Percentiles rank a stretch among this genome's conserved stretches.
phyloP scores from a whole-genome alignment of 2,888 invertebrate species.

The Mythimna lalbum region DNA sequence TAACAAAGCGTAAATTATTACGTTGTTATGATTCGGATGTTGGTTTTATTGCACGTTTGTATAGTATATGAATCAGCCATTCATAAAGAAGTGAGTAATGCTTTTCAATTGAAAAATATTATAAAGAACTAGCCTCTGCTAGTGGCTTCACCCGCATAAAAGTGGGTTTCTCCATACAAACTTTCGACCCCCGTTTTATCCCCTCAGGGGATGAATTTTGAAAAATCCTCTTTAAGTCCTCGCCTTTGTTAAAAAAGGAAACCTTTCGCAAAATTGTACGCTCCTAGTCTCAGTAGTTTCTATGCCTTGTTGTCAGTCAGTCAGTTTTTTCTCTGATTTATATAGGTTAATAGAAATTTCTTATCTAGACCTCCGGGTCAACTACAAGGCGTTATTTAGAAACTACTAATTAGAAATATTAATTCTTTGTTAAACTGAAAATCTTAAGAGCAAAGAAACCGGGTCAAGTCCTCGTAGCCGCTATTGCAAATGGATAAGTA shows the following conservation, averaged over 20 bases:
- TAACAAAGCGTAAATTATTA: constrained; percentile 3
- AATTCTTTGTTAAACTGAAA: constrained; percentile 37
- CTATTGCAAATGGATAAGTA: constrained; percentile 50
- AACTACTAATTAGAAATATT: constrained; percentile 53
- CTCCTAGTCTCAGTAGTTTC: too few species aligned
- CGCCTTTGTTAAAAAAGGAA: too few species aligned
- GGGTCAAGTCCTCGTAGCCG: constrained; percentile 57
- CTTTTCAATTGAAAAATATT: neutral
- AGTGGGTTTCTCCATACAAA: too few species aligned
- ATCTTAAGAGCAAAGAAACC: constrained; percentile 38
- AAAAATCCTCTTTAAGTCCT: too few species aligned
- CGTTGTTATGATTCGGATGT: neutral
- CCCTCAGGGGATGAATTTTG: too few species aligned
- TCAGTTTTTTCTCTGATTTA: too few species aligned
- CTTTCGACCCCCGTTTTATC: too few species aligned
- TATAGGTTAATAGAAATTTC: too few species aligned
- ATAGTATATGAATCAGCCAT: neutral
- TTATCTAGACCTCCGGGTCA: constrained; percentile 34
- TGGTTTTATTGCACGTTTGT: neutral
- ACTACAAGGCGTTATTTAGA: constrained; percentile 23
- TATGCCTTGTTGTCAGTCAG: too few species aligned
- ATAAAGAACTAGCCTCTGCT: neutral
- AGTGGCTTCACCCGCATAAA: too few species aligned
- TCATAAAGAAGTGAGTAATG: neutral
- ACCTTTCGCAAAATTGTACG: too few species aligned